Evolutionary conservation across 2,888 invertebrate species (phyloP), one percentile per base, ranked within the genome.

Genomic region (Eupithecia inturbata): DNA sequence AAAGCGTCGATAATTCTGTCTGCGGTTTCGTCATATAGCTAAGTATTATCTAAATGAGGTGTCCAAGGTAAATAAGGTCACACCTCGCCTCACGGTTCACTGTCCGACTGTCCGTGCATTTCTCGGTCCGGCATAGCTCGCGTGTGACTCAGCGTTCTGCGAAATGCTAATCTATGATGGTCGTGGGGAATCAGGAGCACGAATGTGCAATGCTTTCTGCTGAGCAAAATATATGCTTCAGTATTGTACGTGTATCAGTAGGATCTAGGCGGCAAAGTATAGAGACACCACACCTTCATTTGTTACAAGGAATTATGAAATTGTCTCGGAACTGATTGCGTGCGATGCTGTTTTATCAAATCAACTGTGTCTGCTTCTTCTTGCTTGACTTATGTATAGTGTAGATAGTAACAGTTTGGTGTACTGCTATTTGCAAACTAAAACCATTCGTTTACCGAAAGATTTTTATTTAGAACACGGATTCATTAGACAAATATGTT

Each of bases 51-150:
- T 84, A 79, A 84, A 83, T 78, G 80, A 82, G 79, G 77, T 78
- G 74, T 81, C 78, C 81, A 74, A 79, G 70, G 81, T 80, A 81
- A 86, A 85, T 82, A 85, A 81, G 86, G 85, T 85, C 87, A 82
- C 83, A 80, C 83, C 81, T 80, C 82, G 76, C 22, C 62, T 64
- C 66, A 73, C 77, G 76, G 84, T 85, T 83, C 84, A 82, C 82
- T 82, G 87, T 85, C 85, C 86, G 85, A 82, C 82, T 82, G 87
- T 85, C 85, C 86, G 85, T 84, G 82, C 83, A 82, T 78, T 78
- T 77, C 79, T 82, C 82, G 80, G 73, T 80, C 79, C 76, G 78
- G 83, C 86, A 85, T 87, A 81, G 81, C 79, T 85, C 76, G 75
- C 71, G 73, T 78, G 77, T 90, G 90, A 90, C 79, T 90, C 89